phyloP scores from a whole-genome alignment of 2,797 vertebrate genomes.

The Lacerta bilineata region DNA sequence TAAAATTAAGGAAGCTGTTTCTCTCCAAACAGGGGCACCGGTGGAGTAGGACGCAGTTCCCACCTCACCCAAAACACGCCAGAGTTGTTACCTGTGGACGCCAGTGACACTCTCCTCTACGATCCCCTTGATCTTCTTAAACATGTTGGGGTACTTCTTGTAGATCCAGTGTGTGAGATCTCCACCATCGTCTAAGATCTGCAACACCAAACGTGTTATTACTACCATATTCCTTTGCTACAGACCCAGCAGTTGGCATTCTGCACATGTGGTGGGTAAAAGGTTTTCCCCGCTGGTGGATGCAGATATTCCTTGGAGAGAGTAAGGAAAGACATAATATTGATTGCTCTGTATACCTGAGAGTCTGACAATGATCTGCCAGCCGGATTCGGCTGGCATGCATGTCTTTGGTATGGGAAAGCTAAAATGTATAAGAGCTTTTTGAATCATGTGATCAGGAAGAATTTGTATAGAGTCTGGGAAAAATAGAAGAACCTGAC shows the following conservation, averaged over 20 bases:
- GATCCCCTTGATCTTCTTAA: slow-evolving; percentile 99
- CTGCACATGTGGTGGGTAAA: too few species aligned
- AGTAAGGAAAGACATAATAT: too few species aligned
- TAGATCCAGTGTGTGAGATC: slow-evolving; percentile 99
- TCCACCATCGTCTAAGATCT: slow-evolving; percentile 97
- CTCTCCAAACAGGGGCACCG: neutral
- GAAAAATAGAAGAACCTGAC: too few species aligned
- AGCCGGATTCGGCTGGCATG: too few species aligned
- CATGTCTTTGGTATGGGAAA: too few species aligned
- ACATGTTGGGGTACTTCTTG: slow-evolving; percentile 99
- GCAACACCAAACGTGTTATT: slow-evolving; percentile 40
- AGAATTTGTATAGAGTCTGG: too few species aligned
- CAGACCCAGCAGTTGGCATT: neutral
- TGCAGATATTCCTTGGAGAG: neutral
- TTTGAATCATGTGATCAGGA: too few species aligned
- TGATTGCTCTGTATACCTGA: neutral
- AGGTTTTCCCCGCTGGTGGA: neutral
- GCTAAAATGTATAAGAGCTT: too few species aligned
- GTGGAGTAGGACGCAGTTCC: neutral
- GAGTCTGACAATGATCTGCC: too few species aligned
- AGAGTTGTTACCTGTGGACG: slow-evolving; percentile 88
- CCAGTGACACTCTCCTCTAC: slow-evolving; percentile 98
- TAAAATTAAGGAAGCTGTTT: neutral
- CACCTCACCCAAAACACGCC: fast-evolving
- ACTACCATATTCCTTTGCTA: neutral